A percentile compares a stretch with the other conserved stretches of the same genome.
Conservation (phyloP, 2,888 invertebrate genomes). For the Drosophila emarginata region DNA sequence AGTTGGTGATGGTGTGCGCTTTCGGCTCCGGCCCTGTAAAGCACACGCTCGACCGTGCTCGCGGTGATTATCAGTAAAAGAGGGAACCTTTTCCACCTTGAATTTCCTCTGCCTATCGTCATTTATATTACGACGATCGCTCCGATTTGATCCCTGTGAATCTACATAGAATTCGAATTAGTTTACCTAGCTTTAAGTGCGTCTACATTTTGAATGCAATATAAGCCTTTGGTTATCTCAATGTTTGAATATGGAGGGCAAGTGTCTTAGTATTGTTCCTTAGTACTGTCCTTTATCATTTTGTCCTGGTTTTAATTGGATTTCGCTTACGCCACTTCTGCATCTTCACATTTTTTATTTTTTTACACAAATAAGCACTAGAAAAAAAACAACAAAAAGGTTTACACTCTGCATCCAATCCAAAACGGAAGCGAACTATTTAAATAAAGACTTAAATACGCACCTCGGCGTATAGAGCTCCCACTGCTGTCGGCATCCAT, state of each 20-base stretch:
- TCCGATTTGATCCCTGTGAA: not conserved
- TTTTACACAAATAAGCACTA: conserved; percentile 49
- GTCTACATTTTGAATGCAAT: not conserved
- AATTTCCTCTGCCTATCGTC: not conserved
- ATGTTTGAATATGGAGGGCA: not conserved
- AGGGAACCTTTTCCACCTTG: conserved; percentile 41
- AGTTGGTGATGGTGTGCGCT: not conserved
- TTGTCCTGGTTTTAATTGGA: conserved; percentile 2
- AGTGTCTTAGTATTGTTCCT: not conserved
- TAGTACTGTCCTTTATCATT: not conserved
- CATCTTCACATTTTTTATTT: conserved; percentile 34
- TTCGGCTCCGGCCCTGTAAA: conserved; percentile 7
- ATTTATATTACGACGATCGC: not conserved
- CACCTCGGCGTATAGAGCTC: not conserved
- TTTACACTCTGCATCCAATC: not conserved
- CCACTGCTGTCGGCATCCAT: conserved; percentile 14
- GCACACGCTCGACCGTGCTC: conserved; percentile 46
- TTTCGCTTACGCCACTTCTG: not conserved
- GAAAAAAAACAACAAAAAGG: conserved; percentile 60
- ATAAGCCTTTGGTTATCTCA: not conserved
- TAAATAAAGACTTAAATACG: conserved; percentile 1
- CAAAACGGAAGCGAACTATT: not conserved
- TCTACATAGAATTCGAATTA: not conserved
- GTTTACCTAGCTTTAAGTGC: not conserved
- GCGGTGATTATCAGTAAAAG: conserved; percentile 43